Evolutionary conservation across 2,888 invertebrate genomes (phyloP).

Genomic region (Syrphus vitripennis): DNA sequence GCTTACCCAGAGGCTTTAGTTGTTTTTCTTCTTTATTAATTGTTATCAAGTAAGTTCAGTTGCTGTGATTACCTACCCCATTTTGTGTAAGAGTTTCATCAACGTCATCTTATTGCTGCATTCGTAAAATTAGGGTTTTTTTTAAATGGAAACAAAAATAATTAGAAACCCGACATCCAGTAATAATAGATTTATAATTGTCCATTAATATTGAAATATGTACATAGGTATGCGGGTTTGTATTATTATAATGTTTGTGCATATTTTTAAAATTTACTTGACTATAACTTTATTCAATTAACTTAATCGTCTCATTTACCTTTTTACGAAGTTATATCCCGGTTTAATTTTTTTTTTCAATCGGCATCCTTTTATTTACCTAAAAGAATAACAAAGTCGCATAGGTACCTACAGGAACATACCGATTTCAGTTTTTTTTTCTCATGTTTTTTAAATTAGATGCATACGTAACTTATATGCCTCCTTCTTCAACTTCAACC

Average conservation of each 20-base stretch:
- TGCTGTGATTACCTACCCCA: not conserved
- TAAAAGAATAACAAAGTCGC: not conserved
- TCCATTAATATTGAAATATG: no score
- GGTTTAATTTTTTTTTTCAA: not conserved
- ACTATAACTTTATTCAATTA: not conserved
- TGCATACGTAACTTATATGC: not conserved
- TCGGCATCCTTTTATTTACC: not conserved
- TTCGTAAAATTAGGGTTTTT: not conserved
- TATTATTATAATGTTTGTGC: no score
- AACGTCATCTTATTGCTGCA: not conserved
- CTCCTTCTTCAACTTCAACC: not conserved
- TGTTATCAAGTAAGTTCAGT: not conserved
- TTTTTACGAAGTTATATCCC: not conserved
- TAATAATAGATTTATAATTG: no score
- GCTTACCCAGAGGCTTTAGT: not conserved
- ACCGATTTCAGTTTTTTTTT: not conserved
- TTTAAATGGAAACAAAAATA: not conserved
- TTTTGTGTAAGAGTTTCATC: not conserved
- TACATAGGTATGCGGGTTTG: no score
- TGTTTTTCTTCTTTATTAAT: not conserved
- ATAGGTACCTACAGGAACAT: not conserved
- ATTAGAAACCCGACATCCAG: no score
- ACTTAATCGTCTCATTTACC: not conserved
- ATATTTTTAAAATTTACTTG: not conserved
- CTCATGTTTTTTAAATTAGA: not conserved